Evolutionary conservation across 2,888 invertebrate genomes (phyloP).

Genomic region (Agonopterix heracliana): DNA sequence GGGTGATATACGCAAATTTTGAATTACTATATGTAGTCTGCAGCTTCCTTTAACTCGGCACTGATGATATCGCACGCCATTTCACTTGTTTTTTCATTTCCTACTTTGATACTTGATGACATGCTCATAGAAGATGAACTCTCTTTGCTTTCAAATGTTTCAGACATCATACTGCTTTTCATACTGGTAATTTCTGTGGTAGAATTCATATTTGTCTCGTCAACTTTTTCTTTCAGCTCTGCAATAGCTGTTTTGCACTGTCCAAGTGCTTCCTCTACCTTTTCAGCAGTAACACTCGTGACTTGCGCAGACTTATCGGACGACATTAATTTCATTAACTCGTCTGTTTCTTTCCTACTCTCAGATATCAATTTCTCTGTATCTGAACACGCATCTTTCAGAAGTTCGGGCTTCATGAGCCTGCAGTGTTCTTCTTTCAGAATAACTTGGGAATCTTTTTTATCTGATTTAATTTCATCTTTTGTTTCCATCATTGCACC

Average conservation of each 20-base stretch:
- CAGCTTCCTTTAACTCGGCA: slow-evolving; percentile 35
- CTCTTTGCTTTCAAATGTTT: slow-evolving; percentile 18
- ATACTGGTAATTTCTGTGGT: slow-evolving; percentile 16
- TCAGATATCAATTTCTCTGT: slow-evolving; percentile 10
- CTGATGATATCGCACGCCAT: slow-evolving; percentile 20
- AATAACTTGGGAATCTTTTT: slow-evolving; percentile 20
- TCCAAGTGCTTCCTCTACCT: slow-evolving; percentile 14
- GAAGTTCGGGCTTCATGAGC: slow-evolving; percentile 30
- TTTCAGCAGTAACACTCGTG: slow-evolving; percentile 9
- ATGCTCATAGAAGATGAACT: slow-evolving; percentile 18
- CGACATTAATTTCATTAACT: slow-evolving; percentile 12
- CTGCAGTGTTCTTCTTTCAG: slow-evolving; percentile 34
- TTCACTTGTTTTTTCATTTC: slow-evolving; percentile 27
- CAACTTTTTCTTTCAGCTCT: slow-evolving; percentile 20
- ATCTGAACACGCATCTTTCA: slow-evolving; percentile 18
- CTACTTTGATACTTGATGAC: slow-evolving; percentile 23
- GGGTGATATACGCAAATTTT: background rate
- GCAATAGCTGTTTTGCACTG: slow-evolving; percentile 17
- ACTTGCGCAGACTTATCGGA: slow-evolving; percentile 3
- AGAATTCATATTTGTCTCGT: slow-evolving; percentile 10
- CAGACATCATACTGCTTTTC: slow-evolving; percentile 16
- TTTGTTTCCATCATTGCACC: background rate
- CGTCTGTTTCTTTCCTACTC: slow-evolving; percentile 18
- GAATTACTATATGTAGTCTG: slow-evolving; percentile 31
- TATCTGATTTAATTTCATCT: slow-evolving; percentile 7